Conservation (phyloP, 2,888 invertebrate genomes). For the Heterodera filipjevi region DNA sequence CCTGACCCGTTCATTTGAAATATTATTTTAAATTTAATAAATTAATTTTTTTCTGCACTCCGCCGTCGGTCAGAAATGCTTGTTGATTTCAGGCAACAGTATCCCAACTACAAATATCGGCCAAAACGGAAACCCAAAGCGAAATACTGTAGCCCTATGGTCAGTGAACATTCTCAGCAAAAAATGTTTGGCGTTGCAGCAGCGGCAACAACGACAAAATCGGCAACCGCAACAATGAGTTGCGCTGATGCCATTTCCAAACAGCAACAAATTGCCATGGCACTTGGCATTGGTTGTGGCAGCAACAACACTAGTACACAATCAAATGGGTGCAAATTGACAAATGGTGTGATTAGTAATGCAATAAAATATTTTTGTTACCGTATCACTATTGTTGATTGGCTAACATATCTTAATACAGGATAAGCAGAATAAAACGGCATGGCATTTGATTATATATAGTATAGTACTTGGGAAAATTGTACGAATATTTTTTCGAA, state of each 20-base stretch:
- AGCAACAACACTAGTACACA: not conserved
- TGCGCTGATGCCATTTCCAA: not conserved
- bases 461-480: no score
- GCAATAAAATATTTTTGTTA: no score
- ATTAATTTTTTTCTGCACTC: no score
- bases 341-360: not conserved
- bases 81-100: conserved; percentile 69
- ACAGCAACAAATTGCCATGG: conserved; percentile 1
- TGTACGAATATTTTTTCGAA: no score
- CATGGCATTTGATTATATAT: no score
- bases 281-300: not conserved
- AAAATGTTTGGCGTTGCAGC: not conserved
- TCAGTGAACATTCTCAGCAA: no score
- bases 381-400: no score
- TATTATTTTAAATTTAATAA: not conserved
- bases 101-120: conserved; percentile 97
- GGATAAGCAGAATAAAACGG: no score
- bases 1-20: no score
- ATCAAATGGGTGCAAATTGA: not conserved
- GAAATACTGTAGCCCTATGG: not conserved
- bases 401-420: no score
- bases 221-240: not conserved
- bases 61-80: no score
- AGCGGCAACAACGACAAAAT: not conserved
- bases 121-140: conserved; percentile 67